Evolutionary conservation across 2,888 invertebrate species (phyloP), one percentile per base, ranked within the genome.

Genomic region (Cryptus armator): DNA sequence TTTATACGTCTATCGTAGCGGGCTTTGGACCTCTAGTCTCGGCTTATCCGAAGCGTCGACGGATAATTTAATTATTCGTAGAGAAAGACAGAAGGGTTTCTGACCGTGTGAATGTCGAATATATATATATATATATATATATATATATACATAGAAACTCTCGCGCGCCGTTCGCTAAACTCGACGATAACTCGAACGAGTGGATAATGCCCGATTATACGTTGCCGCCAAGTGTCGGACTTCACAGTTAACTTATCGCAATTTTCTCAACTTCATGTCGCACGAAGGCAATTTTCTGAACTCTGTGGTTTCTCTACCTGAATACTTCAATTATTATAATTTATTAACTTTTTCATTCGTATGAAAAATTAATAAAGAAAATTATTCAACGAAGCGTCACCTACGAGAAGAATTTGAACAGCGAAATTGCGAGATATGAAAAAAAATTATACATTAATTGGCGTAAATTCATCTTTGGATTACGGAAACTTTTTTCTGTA

Each of bases 191-290:
- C 24, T 72, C 59, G 72, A 59, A 43, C 72, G 59, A 59, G 59
- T 19, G 59, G 72, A 72, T 62, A 59, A 59, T 72, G 4, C 59
- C 62, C 72, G 72, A 53, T 72, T 72, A 72, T 24, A 24, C 48
- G 68, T 29, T 32, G 2, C 1, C 67, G 16, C 44, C 44, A 44
- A 51, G 29, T 6, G 32, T 16, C 51, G 14, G 12, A n/a, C 51
- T 4, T 32, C n/a, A 29, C 29, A 48, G 19, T 14, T 48, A 24
- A 32, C 29, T 70, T 48, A 70, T 32, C 48, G 14, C 68, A 3
- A 70, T 70, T 32, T 51, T 48, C 32, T 70, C 16, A 24, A 37
- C 9, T 37, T 16, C 9, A n/a, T 32, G 14, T 51, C n/a, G 7
- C 51, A 12, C 48, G 48, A 48, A 48, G 14, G 3, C 10, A 2